Evolutionary conservation across 2,888 invertebrate genomes (phyloP).

Genomic region (Sarcophaga rosellei): DNA sequence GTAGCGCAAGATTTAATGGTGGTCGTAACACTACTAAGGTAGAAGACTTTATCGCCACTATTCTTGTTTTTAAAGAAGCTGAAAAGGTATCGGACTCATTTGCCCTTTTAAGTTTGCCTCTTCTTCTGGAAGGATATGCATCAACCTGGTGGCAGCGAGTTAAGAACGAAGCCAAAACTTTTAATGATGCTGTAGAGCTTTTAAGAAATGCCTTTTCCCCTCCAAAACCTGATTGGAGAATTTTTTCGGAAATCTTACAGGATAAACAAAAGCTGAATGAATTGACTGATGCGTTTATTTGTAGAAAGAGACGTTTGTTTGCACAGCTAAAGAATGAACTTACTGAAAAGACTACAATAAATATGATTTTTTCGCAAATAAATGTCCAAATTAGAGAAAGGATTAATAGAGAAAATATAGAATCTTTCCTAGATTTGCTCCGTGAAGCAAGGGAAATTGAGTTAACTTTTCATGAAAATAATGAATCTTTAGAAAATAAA

Average conservation of each 20-base stretch:
- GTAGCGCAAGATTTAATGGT: too few relatives aligned
- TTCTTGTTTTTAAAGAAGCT: neutral
- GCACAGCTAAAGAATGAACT: neutral
- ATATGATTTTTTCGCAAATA: conserved; percentile 23
- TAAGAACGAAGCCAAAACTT: conserved; percentile 16
- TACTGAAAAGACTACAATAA: conserved; percentile 8
- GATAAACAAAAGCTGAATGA: too few relatives aligned
- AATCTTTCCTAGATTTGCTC: conserved; percentile 4
- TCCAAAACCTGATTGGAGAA: too few relatives aligned
- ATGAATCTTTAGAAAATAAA: too few relatives aligned
- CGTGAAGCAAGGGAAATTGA: conserved; percentile 3
- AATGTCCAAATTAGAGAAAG: neutral
- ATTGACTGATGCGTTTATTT: too few relatives aligned
- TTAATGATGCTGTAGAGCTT: conserved; percentile 10
- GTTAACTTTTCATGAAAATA: neutral
- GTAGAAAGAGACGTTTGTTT: too few relatives aligned
- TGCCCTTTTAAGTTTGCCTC: conserved; percentile 6
- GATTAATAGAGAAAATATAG: neutral
- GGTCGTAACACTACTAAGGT: too few relatives aligned
- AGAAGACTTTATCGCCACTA: neutral
- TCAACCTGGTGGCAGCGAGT: conserved; percentile 24
- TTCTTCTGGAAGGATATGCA: conserved; percentile 10
- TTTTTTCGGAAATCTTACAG: too few relatives aligned
- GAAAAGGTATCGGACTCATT: neutral
- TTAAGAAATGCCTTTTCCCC: neutral